Evolutionary conservation across 1,140 invertebrate genomes (phyloP), one percentile per base, ranked within the genome.

Genomic region (Drosophila mayri): DNA sequence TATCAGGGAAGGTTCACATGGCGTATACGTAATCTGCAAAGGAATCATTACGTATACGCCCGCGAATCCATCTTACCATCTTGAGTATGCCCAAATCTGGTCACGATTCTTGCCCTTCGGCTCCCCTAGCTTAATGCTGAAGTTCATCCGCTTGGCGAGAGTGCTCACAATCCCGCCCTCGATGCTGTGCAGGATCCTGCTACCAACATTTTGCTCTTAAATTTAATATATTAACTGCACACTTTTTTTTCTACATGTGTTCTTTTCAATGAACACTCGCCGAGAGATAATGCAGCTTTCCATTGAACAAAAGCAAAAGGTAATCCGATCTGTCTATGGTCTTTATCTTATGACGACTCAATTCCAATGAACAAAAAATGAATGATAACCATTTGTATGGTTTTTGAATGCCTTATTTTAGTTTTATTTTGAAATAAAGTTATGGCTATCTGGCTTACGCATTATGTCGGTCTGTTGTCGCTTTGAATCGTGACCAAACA

Each of bases 101-200:
- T 91, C 91, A 7, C 88, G 86, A 52, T 91, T 60, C 0, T 46
- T 47, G 10, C 81, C 57, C 30, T 62, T 12, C 3, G 55, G 43
- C 25, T 70, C 64, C 7, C 85, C 8, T n/a, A 77, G 11, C 11
- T 62, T 73, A 8, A 90, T 49, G 11, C 46, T 76, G 38, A 92
- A 92, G 59, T 92, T 92, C 80, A 92, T 85, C 10, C 71, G 60
- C 37, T 85, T 65, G 0, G 88, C 73, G 7, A 92, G 22, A 28
- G 83, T 8, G 0, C 25, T 54, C 20, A 85, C 70, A 2, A 92
- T 54, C 62, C 72, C 44, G 6, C 88, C 91, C 55, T 92, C 91
- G 12, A 91, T 91, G 16, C 91, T 88, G 7, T 52, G 46, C 1
- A 91, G 0, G 0, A 38, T 47, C 10, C 37, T 43, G 10, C 41